Evolutionary conservation across 1,140 invertebrate species (phyloP), one percentile per base, ranked within the genome.

Genomic region (Pseudomyrmex concolor): DNA sequence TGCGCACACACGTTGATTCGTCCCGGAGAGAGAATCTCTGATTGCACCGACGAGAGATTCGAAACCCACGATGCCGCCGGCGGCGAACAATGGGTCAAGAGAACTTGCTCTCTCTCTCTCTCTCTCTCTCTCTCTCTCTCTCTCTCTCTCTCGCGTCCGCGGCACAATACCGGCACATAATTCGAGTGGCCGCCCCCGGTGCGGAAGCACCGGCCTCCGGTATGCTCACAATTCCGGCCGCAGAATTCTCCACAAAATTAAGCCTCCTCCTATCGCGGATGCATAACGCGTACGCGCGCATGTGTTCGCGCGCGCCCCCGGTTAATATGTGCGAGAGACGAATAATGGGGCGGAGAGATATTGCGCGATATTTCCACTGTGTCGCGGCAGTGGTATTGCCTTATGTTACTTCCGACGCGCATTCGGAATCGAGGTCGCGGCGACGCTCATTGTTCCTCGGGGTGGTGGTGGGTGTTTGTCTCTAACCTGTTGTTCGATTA

Each of bases 51-150:
- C 51, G 51, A 45, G n/a, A 77, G n/a, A 77, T 48, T 64, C 82
- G 72, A 73, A 88, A 86, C 86, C 83, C 50, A 72, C 85, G 73
- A 68, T 45, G 68, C 60, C 83, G 73, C 62, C 81, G 83, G 84
- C 86, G 86, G 87, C 87, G 87, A 84, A 88, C 89, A 90, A 90
- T 87, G 82, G 91, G 87, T 91, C 89, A 91, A 90, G 89, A 87
- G 80, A 34, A 34, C 34, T 34, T 34, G 34, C 34, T 25, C 1
- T 1, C 25, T 25, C 2, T 25, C 25, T 25, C 25, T 25, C 2
- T 25, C 25, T 25, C 25, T n/a, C n/a, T n/a, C n/a, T 5, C 25
- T 34, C 25, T 34, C 25, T 25, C 22, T 22, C 22, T 22, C 22
- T 25, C 22, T 25, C 22, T 50, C 85, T 71, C 84, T 83, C 87